These are phyloP conservation scores for Asobara japonica DNA, from an alignment of 1,140 invertebrate genomes.

Conservation along the genomic window DNA sequence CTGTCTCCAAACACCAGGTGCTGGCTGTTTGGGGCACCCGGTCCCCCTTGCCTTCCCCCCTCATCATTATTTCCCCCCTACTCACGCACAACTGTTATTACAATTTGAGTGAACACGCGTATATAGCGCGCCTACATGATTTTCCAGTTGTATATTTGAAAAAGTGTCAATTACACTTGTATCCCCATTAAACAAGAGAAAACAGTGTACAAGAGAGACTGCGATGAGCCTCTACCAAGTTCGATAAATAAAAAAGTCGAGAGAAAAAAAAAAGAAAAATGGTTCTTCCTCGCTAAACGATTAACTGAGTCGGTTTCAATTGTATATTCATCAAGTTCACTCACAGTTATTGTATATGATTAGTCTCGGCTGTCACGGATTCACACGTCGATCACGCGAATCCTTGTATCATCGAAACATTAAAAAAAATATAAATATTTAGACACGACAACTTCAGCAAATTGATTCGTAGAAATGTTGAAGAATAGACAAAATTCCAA, in stretches of 20 bases:
- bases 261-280: constrained; percentile 17
- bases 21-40: constrained; percentile 58
- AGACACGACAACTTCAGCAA: not conserved
- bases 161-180: not conserved
- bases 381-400: not conserved
- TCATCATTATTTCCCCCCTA: too few species aligned
- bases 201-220: too few species aligned
- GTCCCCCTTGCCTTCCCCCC: too few species aligned
- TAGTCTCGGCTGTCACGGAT: constrained; percentile 10
- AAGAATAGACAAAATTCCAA: too few species aligned
- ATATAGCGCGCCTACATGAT: too few species aligned
- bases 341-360: constrained; percentile 11
- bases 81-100: too few species aligned
- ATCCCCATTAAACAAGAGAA: not conserved
- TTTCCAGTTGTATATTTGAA: too few species aligned
- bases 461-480: not conserved
- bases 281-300: constrained; percentile 19
- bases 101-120: too few species aligned
- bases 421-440: not conserved
- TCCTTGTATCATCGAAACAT: not conserved
- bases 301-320: constrained; percentile 18
- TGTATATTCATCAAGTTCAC: constrained; percentile 21
- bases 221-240: constrained; percentile 22
- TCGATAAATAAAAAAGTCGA: constrained; percentile 16
- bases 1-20: constrained; percentile 56